Evolutionary conservation across 30 jellyfish, hydroid and myxozoan species (phyloP).

Genomic region (Aurelia sp.): DNA sequence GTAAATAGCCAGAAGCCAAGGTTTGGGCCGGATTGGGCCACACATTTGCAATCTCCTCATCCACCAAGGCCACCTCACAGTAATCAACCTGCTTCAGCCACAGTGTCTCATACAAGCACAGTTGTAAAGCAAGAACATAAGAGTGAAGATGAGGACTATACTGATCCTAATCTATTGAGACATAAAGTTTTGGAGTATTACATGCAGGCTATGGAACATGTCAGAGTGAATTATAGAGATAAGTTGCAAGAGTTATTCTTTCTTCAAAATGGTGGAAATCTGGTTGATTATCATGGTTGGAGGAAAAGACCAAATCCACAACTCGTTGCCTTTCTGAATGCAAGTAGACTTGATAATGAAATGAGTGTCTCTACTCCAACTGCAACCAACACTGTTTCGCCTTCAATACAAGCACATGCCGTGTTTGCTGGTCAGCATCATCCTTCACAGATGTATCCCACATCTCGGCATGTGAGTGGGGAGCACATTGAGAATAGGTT

Average conservation of each 20-base stretch:
- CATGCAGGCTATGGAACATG: constrained; percentile 76
- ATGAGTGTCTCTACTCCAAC: constrained; percentile 88
- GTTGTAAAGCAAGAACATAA: constrained; percentile 46
- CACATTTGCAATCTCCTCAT: constrained; percentile 22
- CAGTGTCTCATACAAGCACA: constrained; percentile 20
- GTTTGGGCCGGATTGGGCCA: constrained; percentile 36
- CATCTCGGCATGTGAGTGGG: constrained; percentile 3
- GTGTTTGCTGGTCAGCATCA: constrained; percentile 57
- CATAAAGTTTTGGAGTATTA: constrained; percentile 74
- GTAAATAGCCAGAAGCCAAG: constrained; percentile 26
- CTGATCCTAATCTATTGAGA: constrained; percentile 67
- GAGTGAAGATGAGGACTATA: constrained; percentile 68
- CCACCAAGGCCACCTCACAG: constrained; percentile 18
- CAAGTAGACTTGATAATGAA: constrained; percentile 83
- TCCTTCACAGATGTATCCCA: constrained; percentile 36
- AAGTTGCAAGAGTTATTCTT: constrained; percentile 89
- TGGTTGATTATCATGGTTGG: constrained; percentile 99
- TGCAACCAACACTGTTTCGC: constrained; percentile 90
- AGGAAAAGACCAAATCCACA: constrained; percentile 91
- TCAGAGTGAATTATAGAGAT: constrained; percentile 84
- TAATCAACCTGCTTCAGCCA: not conserved
- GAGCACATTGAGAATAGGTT: constrained; percentile 44
- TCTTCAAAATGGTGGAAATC: constrained; percentile 98
- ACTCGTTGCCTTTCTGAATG: constrained; percentile 82
- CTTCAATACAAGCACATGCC: constrained; percentile 81